Base-by-base conservation (phyloP, 2,797 vertebrate genomes). In the Molossus alvarezi region DNA sequence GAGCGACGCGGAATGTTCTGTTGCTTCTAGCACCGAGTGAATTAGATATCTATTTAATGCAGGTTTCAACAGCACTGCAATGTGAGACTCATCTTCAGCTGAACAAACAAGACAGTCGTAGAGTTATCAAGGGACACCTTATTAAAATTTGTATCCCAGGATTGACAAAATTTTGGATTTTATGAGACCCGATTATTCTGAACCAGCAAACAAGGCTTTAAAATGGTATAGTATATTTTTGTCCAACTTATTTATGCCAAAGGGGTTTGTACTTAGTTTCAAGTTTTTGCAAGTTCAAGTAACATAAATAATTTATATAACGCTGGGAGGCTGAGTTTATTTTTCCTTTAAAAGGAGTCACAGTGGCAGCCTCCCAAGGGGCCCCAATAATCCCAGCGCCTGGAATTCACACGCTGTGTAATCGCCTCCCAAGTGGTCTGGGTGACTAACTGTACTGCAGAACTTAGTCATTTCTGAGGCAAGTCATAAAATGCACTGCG, bases 21-120 rank as follows among this genome's bases (percentile, higher is more conserved):
- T 97, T 86, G 92, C 92, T 97, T 95, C 94, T 65, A 95, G 94
- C 94, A 89, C 85, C 95, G 92, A 85, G 86, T 92, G 85, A 73
- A 95, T 94, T 83, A 86, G 92, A 82, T 82, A 83, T 51, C 73
- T 86, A 71, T 86, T 91, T 95, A 95, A 83, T 86, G 96, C 69
- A 71, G 65, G n/a, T 88, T 94, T 95, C 94, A 95, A 51, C 83
- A 94, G 71, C 88, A 81, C 85, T 64, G 77, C 85, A 95, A 84
- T 69, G 79, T 90, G 81, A 95, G 95, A 95, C 81, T 55, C 82
- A 73, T 79, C 81, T 97, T 90, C 77, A 37, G 55, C n/a, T 71
- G 82, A 96, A 73, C 62, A 88, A 86, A 85, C 64, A 57, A 57
- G 64, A 65, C 60, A 45, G 65, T 37, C 60, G 82, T 11, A 37